phyloP scores from a whole-genome alignment of 2,113 vertebrate species.

The Limnothrissa miodon region DNA sequence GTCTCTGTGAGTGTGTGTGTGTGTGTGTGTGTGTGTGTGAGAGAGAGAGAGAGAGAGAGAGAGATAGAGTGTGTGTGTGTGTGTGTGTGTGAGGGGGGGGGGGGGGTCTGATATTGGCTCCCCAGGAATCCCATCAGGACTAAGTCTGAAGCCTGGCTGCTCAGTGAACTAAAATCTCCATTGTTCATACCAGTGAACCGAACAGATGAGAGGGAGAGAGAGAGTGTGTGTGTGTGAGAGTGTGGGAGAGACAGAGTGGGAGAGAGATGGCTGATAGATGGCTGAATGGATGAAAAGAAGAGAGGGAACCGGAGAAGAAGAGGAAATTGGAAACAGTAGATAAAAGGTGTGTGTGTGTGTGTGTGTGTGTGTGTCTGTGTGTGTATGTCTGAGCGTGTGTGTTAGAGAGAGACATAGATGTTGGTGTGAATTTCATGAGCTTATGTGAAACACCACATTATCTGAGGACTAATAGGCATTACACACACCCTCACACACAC shows the following conservation, averaged over 20 bases:
- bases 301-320: conserved; percentile 35
- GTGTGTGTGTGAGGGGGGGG: neutral
- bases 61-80: neutral
- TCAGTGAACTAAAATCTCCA: neutral
- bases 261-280: neutral
- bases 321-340: neutral
- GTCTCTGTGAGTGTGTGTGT: neutral
- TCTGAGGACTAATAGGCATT: neutral
- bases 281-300: conserved; percentile 19
- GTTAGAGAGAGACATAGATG: neutral
- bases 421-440: too few relatives aligned
- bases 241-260: neutral
- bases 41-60: too few relatives aligned
- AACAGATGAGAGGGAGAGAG: neutral
- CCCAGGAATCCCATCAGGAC: neutral
- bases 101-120: neutral
- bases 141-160: neutral
- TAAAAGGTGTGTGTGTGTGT: neutral
- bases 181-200: neutral
- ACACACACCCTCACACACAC: neutral
- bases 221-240: conserved; percentile 4
- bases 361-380: neutral
- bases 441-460: neutral
- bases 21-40: neutral
- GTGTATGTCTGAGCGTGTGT: too few relatives aligned